Base-by-base conservation (phyloP, 2,888 invertebrate species). In the Lymantria monacha region DNA sequence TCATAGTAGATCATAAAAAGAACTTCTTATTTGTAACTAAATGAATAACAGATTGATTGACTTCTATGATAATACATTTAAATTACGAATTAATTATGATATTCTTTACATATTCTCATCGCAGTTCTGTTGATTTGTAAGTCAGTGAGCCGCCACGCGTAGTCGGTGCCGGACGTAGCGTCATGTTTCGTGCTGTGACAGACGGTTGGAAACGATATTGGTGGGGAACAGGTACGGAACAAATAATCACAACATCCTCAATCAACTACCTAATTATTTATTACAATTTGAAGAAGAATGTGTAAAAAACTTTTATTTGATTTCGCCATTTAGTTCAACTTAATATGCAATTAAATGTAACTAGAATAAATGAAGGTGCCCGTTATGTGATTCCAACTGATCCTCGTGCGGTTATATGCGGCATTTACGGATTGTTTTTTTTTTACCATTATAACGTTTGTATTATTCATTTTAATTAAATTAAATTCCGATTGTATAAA, bases 191-290 rank as follows among this genome's bases (percentile, higher is more conserved):
- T 71, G 83, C 85, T 57, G 85, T 91, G 61, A 75, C 85, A 49
- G 88, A 89, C 68, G 74, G 85, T 63, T 91, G 91, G 91, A 90
- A 89, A 73, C 83, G 85, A 63, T 91, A 86, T 70, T 91, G 90
- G 90, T 90, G 90, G 89, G 91, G 91, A 72, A 84, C 89, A 89
- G 91, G 91, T 91, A 88, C 81, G 85, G 80, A 85, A 83, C 77
- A 64, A 78, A 70, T 74, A 79, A 85, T 85, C 74, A 81, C 69
- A 61, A 79, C 80, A 76, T 84, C 84, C 84, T 84, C 79, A 76
- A 78, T 82, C 79, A 77, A 74, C 59, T 64, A 67, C 61, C 57
- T 63, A 78, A 76, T 75, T 70, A 60, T 72, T 61, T 60, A 62
- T 69, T 59, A 63, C 60, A 42, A 12, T n/a, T 22, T 13, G n/a